Evolutionary conservation across 2,888 invertebrate genomes (phyloP).

Genomic region (Aricia artaxerxes): DNA sequence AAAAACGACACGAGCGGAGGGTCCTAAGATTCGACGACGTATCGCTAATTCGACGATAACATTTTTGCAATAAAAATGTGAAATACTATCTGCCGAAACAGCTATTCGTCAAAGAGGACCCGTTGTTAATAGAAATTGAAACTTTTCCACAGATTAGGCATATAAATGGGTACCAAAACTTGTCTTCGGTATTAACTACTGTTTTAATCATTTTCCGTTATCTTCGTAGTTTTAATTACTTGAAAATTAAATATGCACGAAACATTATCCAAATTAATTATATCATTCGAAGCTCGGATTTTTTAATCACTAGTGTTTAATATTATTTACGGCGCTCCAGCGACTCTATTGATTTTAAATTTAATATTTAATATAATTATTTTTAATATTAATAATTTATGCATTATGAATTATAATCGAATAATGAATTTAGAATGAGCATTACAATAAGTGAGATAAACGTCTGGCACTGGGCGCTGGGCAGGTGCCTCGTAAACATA

Average conservation of each 20-base stretch:
- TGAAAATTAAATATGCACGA: neutral
- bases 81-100: neutral
- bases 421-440: neutral
- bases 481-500: neutral
- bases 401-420: neutral
- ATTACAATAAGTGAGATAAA: neutral
- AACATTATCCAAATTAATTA: conserved; percentile 5
- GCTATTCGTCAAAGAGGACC: neutral
- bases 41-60: no score
- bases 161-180: neutral
- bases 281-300: conserved; percentile 10
- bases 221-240: conserved; percentile 9
- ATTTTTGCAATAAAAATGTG: no score
- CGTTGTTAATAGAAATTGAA: neutral
- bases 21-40: no score
- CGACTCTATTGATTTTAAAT: neutral
- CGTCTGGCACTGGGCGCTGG: neutral
- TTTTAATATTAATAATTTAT: neutral
- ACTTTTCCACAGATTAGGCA: neutral
- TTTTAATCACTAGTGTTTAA: neutral
- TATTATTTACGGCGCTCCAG: neutral
- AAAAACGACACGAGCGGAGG: no score
- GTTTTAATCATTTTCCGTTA: conserved; percentile 6
- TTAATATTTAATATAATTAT: neutral
- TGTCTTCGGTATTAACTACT: neutral